phyloP scores from a whole-genome alignment of 2,888 invertebrate genomes.

The Monopis laevigella region DNA sequence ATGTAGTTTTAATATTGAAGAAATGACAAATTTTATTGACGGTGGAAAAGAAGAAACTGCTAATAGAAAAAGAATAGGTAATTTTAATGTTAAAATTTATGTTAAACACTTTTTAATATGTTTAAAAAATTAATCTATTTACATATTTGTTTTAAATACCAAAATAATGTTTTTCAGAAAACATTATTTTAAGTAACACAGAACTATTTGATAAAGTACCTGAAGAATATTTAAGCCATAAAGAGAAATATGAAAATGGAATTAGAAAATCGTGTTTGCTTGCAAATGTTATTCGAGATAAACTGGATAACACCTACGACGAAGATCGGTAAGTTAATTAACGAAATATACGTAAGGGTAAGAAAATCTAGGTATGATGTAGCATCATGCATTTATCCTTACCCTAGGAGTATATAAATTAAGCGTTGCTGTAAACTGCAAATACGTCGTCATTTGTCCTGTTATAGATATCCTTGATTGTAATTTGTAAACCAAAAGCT shows the following conservation, averaged over 20 bases:
- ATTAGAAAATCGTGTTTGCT: constrained; percentile 39
- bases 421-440: too few relatives aligned
- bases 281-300: constrained; percentile 1
- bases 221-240: constrained; percentile 78
- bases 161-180: neutral
- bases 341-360: too few relatives aligned
- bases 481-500: too few relatives aligned
- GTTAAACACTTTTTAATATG: too few relatives aligned
- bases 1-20: constrained; percentile 75
- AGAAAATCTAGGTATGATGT: too few relatives aligned
- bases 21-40: constrained; percentile 80
- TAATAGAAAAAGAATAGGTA: constrained; percentile 64
- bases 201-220: constrained; percentile 64
- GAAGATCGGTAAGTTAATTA: constrained; percentile 5
- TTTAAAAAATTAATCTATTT: neutral
- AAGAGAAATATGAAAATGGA: constrained; percentile 81
- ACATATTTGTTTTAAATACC: neutral
- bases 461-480: too few relatives aligned
- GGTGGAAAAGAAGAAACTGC: constrained; percentile 76
- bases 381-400: too few relatives aligned
- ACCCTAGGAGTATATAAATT: too few relatives aligned
- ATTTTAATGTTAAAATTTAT: constrained; percentile 23
- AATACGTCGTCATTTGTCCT: too few relatives aligned
- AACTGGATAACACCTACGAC: constrained; percentile 2
- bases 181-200: neutral